Evolutionary conservation across 2,113 vertebrate species (phyloP).

Genomic region (Cathartes aura): DNA sequence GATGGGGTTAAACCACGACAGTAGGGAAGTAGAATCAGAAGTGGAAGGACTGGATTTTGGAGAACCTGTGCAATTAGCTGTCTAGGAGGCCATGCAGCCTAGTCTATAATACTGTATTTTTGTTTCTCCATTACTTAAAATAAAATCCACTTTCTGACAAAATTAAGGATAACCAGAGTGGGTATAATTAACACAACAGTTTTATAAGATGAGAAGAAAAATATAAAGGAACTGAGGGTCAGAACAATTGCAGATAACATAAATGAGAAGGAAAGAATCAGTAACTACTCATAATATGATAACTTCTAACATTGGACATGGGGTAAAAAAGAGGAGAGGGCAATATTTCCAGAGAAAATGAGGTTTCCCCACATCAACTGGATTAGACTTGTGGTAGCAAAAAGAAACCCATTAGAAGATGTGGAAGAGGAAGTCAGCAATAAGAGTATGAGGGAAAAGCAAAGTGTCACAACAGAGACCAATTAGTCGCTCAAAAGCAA

Average conservation of each 20-base stretch:
- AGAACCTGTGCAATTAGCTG: background rate
- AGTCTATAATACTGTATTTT: background rate
- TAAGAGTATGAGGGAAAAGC: background rate
- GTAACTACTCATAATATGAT: background rate
- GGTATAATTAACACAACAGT: background rate
- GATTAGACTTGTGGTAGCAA: background rate
- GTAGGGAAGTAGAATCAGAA: background rate
- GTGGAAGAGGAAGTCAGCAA: background rate
- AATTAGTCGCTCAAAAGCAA: accelerated
- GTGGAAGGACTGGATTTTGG: background rate
- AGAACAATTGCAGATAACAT: background rate
- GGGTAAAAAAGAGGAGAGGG: background rate
- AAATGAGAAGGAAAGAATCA: background rate
- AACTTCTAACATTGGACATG: background rate
- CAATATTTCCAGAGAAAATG: background rate
- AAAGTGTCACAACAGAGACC: background rate
- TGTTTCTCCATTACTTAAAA: background rate
- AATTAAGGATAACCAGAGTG: background rate
- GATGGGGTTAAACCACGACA: too few relatives aligned
- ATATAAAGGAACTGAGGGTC: background rate
- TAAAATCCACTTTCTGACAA: background rate
- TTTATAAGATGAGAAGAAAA: background rate
- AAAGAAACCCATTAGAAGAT: background rate
- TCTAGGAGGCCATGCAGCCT: background rate
- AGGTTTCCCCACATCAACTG: background rate